Evolutionary conservation across 2,888 invertebrate genomes (phyloP).

Genomic region (Anticlea derivata): DNA sequence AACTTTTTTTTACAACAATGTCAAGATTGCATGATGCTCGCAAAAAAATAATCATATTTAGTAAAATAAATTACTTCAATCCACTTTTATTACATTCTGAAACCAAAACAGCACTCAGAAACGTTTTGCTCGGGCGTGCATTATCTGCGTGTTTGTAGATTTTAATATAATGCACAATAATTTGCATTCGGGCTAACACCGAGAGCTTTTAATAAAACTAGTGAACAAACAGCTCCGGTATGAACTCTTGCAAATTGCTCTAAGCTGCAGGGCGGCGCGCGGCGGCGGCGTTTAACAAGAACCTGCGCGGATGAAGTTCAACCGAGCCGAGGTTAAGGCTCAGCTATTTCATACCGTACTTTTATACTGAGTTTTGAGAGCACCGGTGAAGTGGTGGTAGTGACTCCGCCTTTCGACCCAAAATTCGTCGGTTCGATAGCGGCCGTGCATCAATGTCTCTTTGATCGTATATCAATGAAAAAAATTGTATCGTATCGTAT

Average conservation of each 20-base stretch:
- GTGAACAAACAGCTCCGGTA: slow-evolving; percentile 65
- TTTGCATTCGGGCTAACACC: slow-evolving; percentile 62
- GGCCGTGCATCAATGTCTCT: no score
- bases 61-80: no score
- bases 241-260: slow-evolving; percentile 80
- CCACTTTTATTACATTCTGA: neutral
- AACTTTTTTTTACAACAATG: neutral
- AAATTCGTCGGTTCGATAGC: no score
- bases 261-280: slow-evolving; percentile 69
- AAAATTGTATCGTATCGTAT: no score
- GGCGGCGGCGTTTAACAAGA: slow-evolving; percentile 63
- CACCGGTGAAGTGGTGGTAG: no score
- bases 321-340: slow-evolving; percentile 61
- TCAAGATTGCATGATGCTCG: neutral
- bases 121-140: neutral
- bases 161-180: slow-evolving; percentile 64
- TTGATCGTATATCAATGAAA: no score
- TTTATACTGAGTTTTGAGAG: neutral
- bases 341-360: neutral
- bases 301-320: slow-evolving; percentile 70
- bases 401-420: no score
- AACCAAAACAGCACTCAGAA: neutral
- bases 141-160: slow-evolving; percentile 34
- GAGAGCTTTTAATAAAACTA: slow-evolving; percentile 73
- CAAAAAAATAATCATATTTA: neutral